Evolutionary conservation across 2,113 vertebrate species (phyloP), one percentile per base, ranked within the genome.

Genomic region (Orientallactaga bullata): DNA sequence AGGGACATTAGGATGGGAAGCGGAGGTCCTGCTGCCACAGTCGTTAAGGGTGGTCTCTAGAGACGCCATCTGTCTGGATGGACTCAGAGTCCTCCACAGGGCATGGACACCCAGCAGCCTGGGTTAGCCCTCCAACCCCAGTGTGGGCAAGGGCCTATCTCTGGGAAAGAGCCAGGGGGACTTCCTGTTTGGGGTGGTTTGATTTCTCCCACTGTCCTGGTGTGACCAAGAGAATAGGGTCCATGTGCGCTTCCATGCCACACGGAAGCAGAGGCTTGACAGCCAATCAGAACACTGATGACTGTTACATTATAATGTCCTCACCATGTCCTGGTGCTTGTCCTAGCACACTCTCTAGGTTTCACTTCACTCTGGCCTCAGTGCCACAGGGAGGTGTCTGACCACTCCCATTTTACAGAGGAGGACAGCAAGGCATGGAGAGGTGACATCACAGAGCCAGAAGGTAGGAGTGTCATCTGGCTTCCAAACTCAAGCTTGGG

Each of bases 1-100:
- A 1, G 35, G 97, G 88, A 58, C 89, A 89, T 97, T 94, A 1
- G 61, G 65, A 51, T 47, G 47, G 94, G 94, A 95, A 96, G 95
- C 32, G 7, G 0, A 88, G 68, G 85, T 32, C 89, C 92, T 95
- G 95, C 71, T 92, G 28, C 4, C 28, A 23, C 12, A 93, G 60
- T 79, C 89, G 69, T 71, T 88, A 84, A 73, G 15, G 89, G 83
- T 26, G 7, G 88, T 16, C 97, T 95, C 84, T 0, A 93, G 93
- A 81, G 96, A 96, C 37, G 80, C 88, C 69, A 77, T 82, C 87
- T 72, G 61, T 37, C 87, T 51, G 18, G 85, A 95, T 89, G 79
- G 94, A 37, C 30, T 61, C 30, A 32, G 83, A 89, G 39, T 42
- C 81, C 28, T 88, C 51, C 0, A 0, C 4, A 17, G 2, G 37